phyloP scores from a whole-genome alignment of 2,113 vertebrate genomes.

The Passer montanus region DNA sequence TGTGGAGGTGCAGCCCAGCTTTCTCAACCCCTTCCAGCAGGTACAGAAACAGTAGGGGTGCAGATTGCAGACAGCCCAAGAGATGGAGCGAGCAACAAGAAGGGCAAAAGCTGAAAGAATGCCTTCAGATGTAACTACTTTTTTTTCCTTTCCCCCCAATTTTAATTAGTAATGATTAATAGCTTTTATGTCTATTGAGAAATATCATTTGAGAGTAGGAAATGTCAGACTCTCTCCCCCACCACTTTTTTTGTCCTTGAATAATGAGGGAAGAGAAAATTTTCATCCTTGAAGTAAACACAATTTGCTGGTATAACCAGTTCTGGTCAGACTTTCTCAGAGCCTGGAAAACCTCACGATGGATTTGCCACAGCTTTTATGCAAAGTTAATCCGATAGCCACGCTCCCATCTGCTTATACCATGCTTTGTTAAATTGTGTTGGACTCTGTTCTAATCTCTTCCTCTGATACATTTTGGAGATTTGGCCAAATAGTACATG shows the following conservation, averaged over 20 bases:
- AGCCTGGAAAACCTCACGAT: constrained; percentile 25
- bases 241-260: rapidly evolving
- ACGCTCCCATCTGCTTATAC: neutral
- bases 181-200: neutral
- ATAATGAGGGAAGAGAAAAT: neutral
- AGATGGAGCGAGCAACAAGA: neutral
- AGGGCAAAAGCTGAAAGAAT: neutral
- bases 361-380: constrained; percentile 45
- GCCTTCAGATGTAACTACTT: neutral
- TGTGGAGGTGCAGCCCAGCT: rapidly evolving
- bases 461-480: neutral
- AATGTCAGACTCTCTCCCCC: neutral
- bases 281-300: constrained; percentile 18
- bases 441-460: neutral
- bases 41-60: neutral
- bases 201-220: neutral
- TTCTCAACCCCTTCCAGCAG: neutral
- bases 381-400: constrained; percentile 31
- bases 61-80: neutral
- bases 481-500: neutral
- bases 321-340: neutral
- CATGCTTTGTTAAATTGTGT: constrained; percentile 22
- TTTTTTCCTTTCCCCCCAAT: rapidly evolving
- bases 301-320: neutral
- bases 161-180: neutral